Base-by-base conservation (phyloP, 2,888 invertebrate genomes). In the Galeruca laticollis region DNA sequence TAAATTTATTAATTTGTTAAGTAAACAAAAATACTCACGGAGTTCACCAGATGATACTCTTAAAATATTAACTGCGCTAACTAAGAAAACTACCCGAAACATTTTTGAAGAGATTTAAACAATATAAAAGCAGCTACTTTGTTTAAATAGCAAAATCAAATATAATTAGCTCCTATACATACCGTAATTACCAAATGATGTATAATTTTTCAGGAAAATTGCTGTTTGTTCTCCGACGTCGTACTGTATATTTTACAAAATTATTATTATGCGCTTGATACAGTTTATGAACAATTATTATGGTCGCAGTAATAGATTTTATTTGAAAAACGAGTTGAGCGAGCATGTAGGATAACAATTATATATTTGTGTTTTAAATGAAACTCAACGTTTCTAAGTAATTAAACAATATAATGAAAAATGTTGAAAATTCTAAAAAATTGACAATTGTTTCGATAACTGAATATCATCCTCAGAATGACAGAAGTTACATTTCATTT, bases 1-100 rank as follows among this genome's bases (percentile, higher is more conserved):
- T 3, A 26, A 26, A 5, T 1, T 3, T 3, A 5, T 26, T 26
- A 26, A 26, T 26, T 26, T 26, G 26, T 6, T 3, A 26, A 26
- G 26, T 60, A 59, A 54, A 61, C 43, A 5, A 40, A 40, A 21
- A 52, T 66, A 72, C 76, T 73, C 54, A 74, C 76, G 74, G 20
- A 76, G 59, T 51, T 76, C 73, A 10, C 52, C 69, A 31, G 63
- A 49, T 15, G 8, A 49, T 20, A 54, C 60, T 4, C n/a, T 18
- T 18, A 20, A 31, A 8, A 40, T 37, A 18, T 11, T 26, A 26
- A 60, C 33, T 13, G 60, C 21, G 2, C 47, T 18, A 10, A 37
- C 11, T 6, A 49, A 26, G 4, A 60, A 18, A 40, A 60, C 18
- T 54, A 11, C 11, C n/a, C n/a, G 15, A 51, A 68, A 26, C 65